These are phyloP conservation scores for Mythimna vitellina DNA, from an alignment of 2,888 invertebrate genomes.

Conservation along the genomic window DNA sequence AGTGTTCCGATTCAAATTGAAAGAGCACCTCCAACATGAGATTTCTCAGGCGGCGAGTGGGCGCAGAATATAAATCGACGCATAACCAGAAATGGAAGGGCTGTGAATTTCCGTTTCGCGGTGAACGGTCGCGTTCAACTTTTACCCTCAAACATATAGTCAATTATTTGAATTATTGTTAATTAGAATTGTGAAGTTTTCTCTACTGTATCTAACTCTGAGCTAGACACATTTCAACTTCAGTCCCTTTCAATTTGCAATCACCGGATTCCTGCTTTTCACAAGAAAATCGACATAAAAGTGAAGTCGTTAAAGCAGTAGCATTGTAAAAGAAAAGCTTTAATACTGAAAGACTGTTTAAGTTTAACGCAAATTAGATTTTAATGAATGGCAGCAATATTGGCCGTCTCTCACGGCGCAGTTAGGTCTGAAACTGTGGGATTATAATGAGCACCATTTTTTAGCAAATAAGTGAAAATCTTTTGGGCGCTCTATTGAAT, in stretches of 20 bases:
- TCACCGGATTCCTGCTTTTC: constrained; percentile 45
- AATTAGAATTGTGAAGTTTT: constrained; percentile 43
- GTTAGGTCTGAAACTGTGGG: constrained; percentile 58
- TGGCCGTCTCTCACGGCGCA: constrained; percentile 67
- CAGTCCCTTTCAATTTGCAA: constrained; percentile 50
- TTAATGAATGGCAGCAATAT: constrained; percentile 76
- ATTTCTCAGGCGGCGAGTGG: constrained; percentile 90
- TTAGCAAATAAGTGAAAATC: constrained; percentile 39
- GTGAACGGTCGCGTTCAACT: constrained; percentile 77
- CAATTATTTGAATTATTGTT: constrained; percentile 54
- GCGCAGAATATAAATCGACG: constrained; percentile 90
- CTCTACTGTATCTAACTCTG: constrained; percentile 17
- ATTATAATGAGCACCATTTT: constrained; percentile 68
- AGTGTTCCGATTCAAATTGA: constrained; percentile 91
- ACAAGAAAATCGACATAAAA: constrained; percentile 55
- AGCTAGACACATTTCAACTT: constrained; percentile 36
- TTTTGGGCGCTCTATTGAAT: constrained; percentile 52
- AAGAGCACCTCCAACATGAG: constrained; percentile 91
- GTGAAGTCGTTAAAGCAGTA: constrained; percentile 60
- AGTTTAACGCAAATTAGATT: constrained; percentile 79
- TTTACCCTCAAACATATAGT: constrained; percentile 71
- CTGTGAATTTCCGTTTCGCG: constrained; percentile 87
- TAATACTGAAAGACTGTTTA: constrained; percentile 69
- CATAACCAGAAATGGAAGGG: constrained; percentile 90
- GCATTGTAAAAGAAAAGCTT: constrained; percentile 73